Evolutionary conservation across 2,888 invertebrate genomes (phyloP).

Genomic region (Platypus cylindrus): DNA sequence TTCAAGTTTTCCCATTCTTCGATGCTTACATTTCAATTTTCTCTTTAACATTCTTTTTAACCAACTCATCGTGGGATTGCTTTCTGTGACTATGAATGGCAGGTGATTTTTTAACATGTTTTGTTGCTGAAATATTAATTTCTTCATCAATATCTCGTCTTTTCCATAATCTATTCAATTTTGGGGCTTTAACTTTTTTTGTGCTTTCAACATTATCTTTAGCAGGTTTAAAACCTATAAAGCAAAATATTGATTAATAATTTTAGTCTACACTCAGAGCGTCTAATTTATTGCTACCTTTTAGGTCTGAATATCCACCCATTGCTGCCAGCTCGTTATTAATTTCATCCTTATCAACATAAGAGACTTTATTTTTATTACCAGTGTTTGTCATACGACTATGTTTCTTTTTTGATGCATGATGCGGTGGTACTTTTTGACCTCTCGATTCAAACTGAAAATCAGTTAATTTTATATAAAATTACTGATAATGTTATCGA

Average conservation of each 20-base stretch:
- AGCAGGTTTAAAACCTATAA: slow-evolving; percentile 6
- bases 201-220: too few species aligned
- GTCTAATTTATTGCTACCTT: slow-evolving; percentile 5
- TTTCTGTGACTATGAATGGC: slow-evolving; percentile 7
- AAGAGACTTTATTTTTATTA: slow-evolving; percentile 11
- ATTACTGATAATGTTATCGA: background rate
- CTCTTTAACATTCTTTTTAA: slow-evolving; percentile 12
- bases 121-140: slow-evolving; percentile 6
- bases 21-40: slow-evolving; percentile 11
- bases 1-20: too few species aligned
- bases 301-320: slow-evolving; percentile 28
- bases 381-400: too few species aligned
- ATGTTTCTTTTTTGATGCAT: slow-evolving; percentile 14
- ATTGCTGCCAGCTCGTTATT: slow-evolving; percentile 58
- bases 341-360: slow-evolving; percentile 48
- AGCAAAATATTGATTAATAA: slow-evolving; percentile 1
- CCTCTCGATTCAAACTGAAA: slow-evolving; percentile 12
- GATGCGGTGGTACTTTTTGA: slow-evolving; percentile 5
- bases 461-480: background rate
- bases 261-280: slow-evolving; percentile 3
- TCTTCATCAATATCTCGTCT: slow-evolving; percentile 4
- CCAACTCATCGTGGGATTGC: slow-evolving; percentile 2
- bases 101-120: slow-evolving; percentile 9
- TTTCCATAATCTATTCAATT: slow-evolving; percentile 18
- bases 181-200: slow-evolving; percentile 13